These are phyloP conservation scores for Cichlasoma orientale DNA, from an alignment of 2,797 vertebrate genomes.

Conservation along the genomic window DNA sequence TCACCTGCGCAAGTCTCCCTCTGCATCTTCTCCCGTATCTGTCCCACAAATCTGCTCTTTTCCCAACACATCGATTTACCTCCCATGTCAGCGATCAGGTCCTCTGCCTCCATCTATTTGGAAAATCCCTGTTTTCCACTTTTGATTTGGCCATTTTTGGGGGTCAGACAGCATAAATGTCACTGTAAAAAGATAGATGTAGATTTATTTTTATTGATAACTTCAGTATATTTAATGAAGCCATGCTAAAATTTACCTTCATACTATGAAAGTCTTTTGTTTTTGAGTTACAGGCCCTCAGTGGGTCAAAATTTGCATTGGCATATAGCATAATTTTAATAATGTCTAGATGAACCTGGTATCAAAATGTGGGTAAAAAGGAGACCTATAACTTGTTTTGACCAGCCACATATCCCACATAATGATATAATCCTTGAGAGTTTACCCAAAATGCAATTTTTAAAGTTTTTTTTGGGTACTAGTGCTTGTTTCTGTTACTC, in stretches of 20 bases:
- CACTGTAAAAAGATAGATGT: no score
- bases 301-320: neutral
- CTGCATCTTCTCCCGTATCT: no score
- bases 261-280: neutral
- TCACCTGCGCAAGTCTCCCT: no score
- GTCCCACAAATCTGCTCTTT: no score
- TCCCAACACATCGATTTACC: no score
- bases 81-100: no score
- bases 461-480: neutral
- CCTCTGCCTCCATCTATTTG: no score
- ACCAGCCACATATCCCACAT: neutral
- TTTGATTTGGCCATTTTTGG: no score
- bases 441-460: neutral
- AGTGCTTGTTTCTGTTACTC: neutral
- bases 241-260: neutral
- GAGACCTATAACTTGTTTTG: neutral
- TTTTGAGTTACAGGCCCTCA: neutral
- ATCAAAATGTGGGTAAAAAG: neutral
- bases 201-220: neutral
- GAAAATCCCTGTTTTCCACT: no score
- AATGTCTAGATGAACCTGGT: neutral
- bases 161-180: no score
- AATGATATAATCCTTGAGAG: neutral
- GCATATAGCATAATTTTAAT: neutral
- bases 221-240: neutral